A percentile compares a stretch with the other conserved stretches of the same genome.
phyloP scores from a whole-genome alignment of 30 jellyfish, hydroid and myxozoan genomes.

The Pelagia noctiluca region DNA sequence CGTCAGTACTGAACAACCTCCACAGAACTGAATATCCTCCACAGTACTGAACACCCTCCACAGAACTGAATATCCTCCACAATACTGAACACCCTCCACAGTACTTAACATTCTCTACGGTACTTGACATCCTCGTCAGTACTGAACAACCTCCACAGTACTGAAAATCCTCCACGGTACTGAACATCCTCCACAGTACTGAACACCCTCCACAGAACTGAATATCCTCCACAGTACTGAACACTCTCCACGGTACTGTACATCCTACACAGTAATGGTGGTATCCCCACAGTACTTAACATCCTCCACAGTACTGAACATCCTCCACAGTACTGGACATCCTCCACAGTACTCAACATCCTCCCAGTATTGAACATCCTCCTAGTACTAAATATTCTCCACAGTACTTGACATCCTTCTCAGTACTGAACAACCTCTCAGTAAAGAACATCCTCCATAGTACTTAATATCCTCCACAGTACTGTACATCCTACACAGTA shows the following conservation, averaged over 20 bases:
- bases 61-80: background rate
- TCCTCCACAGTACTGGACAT: background rate
- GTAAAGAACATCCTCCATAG: background rate
- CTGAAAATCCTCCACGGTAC: background rate
- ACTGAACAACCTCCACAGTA: too few species aligned
- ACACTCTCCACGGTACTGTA: background rate
- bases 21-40: background rate
- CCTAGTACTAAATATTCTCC: background rate
- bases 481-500: background rate
- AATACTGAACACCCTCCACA: background rate
- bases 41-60: background rate
- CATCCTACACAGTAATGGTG: too few species aligned
- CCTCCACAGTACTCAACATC: too few species aligned
- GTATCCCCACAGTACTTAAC: too few species aligned
- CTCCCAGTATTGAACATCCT: too few species aligned
- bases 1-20: too few species aligned
- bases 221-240: background rate
- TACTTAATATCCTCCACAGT: background rate
- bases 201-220: background rate
- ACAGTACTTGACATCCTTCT: background rate
- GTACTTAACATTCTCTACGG: background rate
- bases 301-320: background rate
- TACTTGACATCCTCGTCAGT: background rate
- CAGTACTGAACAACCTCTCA: too few species aligned
- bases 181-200: background rate